Conservation (phyloP, 2,113 vertebrate species). For the Cephalopterus ornatus region DNA sequence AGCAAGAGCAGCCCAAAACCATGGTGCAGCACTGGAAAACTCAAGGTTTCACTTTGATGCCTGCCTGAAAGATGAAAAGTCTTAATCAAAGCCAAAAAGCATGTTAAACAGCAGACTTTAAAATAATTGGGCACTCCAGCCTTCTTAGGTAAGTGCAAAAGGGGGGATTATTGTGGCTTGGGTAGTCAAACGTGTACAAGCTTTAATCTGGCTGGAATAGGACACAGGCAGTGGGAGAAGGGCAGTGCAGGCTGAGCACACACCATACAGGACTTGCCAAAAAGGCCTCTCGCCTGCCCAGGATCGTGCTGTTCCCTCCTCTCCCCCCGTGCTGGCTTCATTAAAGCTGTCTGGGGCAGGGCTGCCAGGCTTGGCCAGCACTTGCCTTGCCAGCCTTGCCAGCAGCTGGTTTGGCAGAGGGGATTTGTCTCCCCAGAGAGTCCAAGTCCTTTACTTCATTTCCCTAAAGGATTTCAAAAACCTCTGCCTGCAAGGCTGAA, state of each 20-base stretch:
- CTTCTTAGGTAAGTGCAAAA: neutral
- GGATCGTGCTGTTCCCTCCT: neutral
- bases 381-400: neutral
- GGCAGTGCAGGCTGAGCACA: neutral
- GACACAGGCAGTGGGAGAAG: neutral
- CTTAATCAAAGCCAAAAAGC: conserved; percentile 36
- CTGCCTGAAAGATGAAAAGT: conserved; percentile 26
- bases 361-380: neutral
- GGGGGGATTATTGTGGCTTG: neutral
- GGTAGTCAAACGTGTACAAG: neutral
- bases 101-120: neutral
- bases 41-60: conserved; percentile 27
- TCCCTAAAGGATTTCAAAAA: neutral
- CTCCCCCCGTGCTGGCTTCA: neutral
- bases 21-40: neutral
- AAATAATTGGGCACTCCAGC: neutral
- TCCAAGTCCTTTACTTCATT: neutral
- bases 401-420: neutral
- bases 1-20: neutral
- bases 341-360: neutral
- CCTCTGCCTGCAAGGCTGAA: neutral
- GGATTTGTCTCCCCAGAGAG: neutral
- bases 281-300: neutral
- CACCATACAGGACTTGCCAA: neutral
- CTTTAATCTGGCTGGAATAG: neutral